Conservation (phyloP, 1,140 invertebrate species). For the Phocides pigmalion region DNA sequence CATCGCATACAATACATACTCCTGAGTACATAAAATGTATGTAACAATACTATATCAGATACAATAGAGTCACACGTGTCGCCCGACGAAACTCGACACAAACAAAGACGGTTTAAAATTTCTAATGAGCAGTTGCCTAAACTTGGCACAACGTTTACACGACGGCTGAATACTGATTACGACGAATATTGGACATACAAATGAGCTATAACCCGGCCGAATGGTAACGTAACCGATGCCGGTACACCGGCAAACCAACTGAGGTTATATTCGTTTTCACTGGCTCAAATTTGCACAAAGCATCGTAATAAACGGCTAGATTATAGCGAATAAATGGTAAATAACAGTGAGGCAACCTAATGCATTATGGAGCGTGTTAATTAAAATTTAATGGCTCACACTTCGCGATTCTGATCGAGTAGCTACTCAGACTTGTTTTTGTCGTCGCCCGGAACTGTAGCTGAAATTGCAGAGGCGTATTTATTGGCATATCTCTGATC, state of each 20-base stretch:
- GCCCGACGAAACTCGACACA: constrained; percentile 48
- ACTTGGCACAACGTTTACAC: constrained; percentile 54
- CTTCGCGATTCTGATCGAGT: constrained; percentile 19
- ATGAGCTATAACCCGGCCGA: constrained; percentile 45
- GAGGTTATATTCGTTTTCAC: constrained; percentile 7
- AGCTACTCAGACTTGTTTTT: constrained; percentile 22
- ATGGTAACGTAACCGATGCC: constrained; percentile 30
- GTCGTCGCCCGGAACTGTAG: constrained; percentile 16
- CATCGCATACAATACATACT: constrained; percentile 38
- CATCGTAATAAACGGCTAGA: constrained; percentile 27
- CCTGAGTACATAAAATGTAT: constrained; percentile 37
- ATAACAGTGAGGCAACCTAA: constrained; percentile 50
- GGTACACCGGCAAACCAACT: neutral
- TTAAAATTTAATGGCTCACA: constrained; percentile 48
- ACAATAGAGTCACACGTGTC: constrained; percentile 56
- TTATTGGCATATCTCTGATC: constrained; percentile 28
- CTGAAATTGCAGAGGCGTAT: constrained; percentile 27
- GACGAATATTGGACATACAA: constrained; percentile 55
- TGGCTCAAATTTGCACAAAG: constrained; percentile 30
- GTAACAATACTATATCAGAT: constrained; percentile 36
- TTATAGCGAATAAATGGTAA: constrained; percentile 39
- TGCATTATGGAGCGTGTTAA: constrained; percentile 50
- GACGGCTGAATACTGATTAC: constrained; percentile 57
- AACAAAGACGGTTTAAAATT: constrained; percentile 69
- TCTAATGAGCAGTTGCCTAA: constrained; percentile 69